phyloP scores from a whole-genome alignment of 2,113 vertebrate species.

The Apodemus speciosus region DNA sequence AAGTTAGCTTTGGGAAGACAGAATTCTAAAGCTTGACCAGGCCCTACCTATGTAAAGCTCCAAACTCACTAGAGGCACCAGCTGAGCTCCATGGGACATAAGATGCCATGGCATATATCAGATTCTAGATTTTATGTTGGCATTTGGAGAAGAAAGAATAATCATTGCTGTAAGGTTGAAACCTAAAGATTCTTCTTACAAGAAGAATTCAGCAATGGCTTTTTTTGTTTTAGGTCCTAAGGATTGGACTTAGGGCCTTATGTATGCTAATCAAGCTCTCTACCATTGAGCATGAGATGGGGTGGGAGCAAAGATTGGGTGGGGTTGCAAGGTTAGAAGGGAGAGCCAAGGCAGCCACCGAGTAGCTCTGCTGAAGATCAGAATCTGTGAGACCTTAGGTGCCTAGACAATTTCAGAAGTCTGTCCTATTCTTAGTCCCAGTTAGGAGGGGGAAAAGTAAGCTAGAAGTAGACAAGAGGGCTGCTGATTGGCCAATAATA shows the following conservation, averaged over 20 bases:
- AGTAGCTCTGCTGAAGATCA: not conserved
- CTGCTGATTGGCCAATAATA: not conserved
- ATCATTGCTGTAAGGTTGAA: not conserved
- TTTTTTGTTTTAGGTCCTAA: not conserved
- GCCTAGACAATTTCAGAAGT: not conserved
- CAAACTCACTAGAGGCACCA: not conserved
- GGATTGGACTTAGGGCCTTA: not conserved
- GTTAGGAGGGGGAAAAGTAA: not conserved
- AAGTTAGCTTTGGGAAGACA: not conserved
- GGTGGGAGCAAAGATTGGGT: not conserved
- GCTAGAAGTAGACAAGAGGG: not conserved
- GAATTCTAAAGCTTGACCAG: not conserved
- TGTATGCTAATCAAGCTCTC: not conserved
- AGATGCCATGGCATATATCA: not conserved
- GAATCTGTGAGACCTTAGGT: not conserved
- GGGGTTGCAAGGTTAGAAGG: not conserved
- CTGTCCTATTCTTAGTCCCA: not conserved
- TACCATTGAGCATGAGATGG: not conserved
- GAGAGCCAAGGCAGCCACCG: not conserved
- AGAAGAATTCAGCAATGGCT: not conserved
- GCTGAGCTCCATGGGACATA: not conserved
- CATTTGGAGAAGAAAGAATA: not conserved
- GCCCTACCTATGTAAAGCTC: not conserved
- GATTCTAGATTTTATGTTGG: not conserved
- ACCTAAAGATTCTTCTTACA: not conserved